Evolutionary conservation across 2,888 invertebrate species (phyloP).

Genomic region (Caenorhabditis sp.): DNA sequence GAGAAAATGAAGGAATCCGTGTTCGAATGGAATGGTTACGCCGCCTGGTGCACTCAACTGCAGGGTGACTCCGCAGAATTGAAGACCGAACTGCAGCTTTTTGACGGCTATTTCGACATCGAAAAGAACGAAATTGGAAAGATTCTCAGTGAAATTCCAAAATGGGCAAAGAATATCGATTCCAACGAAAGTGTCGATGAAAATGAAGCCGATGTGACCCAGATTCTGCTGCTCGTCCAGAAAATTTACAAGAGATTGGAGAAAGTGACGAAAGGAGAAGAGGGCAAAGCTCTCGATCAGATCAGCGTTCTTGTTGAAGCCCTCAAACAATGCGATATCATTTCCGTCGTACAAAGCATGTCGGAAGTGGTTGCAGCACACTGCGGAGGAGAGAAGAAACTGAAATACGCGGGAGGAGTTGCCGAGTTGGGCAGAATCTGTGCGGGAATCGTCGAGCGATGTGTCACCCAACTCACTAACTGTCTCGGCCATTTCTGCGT

Average conservation of each 20-base stretch:
- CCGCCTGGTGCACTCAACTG: conserved; percentile 19
- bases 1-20: neutral
- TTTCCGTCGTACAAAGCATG: neutral
- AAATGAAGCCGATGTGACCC: conserved; percentile 26
- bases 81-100: neutral
- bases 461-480: conserved; percentile 15
- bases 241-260: conserved; percentile 41
- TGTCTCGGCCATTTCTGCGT: conserved; percentile 23
- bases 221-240: conserved; percentile 36
- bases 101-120: conserved; percentile 32
- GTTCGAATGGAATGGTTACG: conserved; percentile 7
- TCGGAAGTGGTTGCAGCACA: conserved; percentile 2
- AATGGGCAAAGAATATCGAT: conserved; percentile 8
- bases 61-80: conserved; percentile 21
- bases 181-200: conserved; percentile 8
- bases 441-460: conserved; percentile 13
- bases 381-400: conserved; percentile 6
- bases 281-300: conserved; percentile 43
- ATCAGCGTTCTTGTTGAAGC: conserved; percentile 15
- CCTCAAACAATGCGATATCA: conserved; percentile 22
- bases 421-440: conserved; percentile 20
- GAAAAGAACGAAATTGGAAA: conserved; percentile 29
- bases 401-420: conserved; percentile 17
- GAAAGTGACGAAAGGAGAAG: conserved; percentile 8
- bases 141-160: conserved; percentile 16